Conservation (phyloP, 2,113 vertebrate species). For the Perccottus glenii region DNA sequence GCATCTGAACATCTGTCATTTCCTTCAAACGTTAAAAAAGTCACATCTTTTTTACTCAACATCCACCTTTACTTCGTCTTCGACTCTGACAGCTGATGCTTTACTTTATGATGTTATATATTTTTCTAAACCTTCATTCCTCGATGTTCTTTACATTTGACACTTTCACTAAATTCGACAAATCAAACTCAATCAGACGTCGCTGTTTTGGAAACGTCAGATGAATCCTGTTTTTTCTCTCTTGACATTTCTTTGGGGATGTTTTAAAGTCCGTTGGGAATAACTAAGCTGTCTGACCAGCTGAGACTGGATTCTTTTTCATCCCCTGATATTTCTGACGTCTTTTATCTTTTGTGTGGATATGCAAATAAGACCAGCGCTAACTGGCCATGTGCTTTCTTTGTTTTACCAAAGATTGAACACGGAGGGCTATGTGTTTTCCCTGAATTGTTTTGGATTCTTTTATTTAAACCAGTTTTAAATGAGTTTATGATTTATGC, state of each 20-base stretch:
- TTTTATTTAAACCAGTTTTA: too few species aligned
- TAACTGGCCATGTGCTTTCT: neutral
- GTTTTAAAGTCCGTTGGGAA: neutral
- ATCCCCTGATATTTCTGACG: neutral
- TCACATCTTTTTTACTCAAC: too few species aligned
- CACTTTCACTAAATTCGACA: neutral
- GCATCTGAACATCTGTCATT: too few species aligned
- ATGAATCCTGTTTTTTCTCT: neutral
- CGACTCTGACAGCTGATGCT: too few species aligned
- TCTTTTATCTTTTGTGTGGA: slow-evolving; percentile 9
- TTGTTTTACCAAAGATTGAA: neutral
- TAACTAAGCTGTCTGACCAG: neutral
- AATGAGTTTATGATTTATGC: too few species aligned
- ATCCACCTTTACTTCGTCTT: too few species aligned
- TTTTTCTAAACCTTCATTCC: neutral
- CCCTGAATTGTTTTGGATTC: too few species aligned
- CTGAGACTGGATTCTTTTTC: neutral
- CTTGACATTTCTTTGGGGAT: slow-evolving; percentile 3
- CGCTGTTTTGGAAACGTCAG: neutral
- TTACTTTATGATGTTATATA: too few species aligned
- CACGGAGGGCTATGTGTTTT: too few species aligned
- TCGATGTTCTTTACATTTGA: slow-evolving; percentile 9
- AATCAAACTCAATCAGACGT: too few species aligned
- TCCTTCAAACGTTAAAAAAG: too few species aligned
- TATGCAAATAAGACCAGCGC: slow-evolving; percentile 8